These are phyloP conservation scores for Alexandromys fortis DNA, from an alignment of 2,113 vertebrate genomes.

Conservation along the genomic window DNA sequence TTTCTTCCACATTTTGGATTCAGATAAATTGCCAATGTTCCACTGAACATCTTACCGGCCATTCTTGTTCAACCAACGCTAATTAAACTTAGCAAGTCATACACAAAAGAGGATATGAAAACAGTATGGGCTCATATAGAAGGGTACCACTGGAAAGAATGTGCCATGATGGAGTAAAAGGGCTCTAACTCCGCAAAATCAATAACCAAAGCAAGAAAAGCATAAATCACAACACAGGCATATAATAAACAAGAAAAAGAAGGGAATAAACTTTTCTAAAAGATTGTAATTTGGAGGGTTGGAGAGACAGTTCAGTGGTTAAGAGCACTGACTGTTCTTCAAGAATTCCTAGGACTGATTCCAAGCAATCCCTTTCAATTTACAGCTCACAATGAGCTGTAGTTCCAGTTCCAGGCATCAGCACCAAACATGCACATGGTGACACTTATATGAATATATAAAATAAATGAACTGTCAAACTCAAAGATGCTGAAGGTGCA, in stretches of 20 bases:
- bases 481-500: not conserved
- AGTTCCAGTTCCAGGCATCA: not conserved
- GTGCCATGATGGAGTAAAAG: not conserved
- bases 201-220: not conserved
- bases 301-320: not conserved
- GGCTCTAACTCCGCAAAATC: rapidly evolving
- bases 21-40: not conserved
- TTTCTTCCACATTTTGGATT: not conserved
- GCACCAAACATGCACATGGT: not conserved
- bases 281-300: too few relatives aligned
- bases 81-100: not conserved
- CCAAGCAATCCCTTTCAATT: not conserved
- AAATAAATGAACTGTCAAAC: too few relatives aligned
- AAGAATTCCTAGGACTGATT: not conserved
- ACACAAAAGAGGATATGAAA: not conserved
- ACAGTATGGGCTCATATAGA: not conserved
- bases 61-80: not conserved
- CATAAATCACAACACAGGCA: too few relatives aligned
- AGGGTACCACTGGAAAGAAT: not conserved
- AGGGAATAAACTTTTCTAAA: not conserved
- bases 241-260: not conserved
- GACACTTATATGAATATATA: not conserved
- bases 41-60: not conserved
- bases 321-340: not conserved
- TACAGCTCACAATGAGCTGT: not conserved